phyloP scores from a whole-genome alignment of 1,140 invertebrate genomes.

The Trichonephila clavata region DNA sequence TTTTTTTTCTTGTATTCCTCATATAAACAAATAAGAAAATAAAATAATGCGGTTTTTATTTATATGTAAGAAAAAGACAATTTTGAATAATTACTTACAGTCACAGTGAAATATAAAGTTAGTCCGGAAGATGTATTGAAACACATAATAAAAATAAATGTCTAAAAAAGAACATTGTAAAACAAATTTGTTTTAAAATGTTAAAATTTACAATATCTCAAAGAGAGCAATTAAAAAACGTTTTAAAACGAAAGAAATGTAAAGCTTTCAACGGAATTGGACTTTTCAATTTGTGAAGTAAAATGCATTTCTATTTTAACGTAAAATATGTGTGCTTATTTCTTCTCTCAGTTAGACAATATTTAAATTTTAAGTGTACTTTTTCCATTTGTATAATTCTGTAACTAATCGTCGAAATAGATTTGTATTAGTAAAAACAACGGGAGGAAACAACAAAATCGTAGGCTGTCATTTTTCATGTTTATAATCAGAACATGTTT shows the following conservation, averaged over 20 bases:
- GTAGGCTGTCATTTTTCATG: no score
- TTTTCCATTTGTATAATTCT: no score
- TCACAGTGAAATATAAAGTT: neutral
- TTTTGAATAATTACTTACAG: neutral
- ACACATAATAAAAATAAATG: no score
- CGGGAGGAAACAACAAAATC: no score
- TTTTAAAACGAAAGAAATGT: neutral
- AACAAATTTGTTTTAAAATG: neutral
- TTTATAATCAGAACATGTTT: no score
- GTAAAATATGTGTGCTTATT: neutral
- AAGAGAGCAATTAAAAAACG: neutral
- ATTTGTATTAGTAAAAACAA: no score
- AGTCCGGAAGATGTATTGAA: neutral
- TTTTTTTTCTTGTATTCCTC: no score
- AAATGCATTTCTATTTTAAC: neutral
- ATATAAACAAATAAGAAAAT: no score
- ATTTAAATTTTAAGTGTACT: neutral
- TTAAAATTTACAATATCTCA: neutral
- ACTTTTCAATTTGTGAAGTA: neutral
- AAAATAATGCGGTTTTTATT: no score
- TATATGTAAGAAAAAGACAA: neutral
- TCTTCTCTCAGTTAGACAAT: neutral
- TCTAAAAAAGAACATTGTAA: neutral
- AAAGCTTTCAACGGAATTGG: neutral
- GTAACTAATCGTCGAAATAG: no score